Percentiles rank a stretch among this genome's conserved stretches.
These are phyloP conservation scores for Xenus cinereus DNA, from an alignment of 2,113 vertebrate genomes.

Conservation along the genomic window DNA sequence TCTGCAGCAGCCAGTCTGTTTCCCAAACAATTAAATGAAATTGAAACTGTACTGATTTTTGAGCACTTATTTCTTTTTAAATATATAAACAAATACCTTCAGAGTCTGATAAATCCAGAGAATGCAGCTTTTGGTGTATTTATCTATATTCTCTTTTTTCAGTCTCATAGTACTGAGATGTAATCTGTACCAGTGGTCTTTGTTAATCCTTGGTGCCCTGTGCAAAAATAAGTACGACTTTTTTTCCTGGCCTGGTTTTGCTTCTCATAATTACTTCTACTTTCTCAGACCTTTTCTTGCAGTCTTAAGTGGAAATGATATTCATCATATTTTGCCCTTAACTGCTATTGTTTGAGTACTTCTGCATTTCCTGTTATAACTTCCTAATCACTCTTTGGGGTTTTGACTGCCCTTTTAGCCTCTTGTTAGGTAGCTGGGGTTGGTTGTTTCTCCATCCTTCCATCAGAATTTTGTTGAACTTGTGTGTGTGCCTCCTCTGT, in stretches of 20 bases:
- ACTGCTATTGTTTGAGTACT: neutral
- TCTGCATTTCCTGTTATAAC: conserved; percentile 12
- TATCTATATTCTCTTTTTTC: neutral
- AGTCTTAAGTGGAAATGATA: neutral
- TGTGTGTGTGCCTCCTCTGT: neutral
- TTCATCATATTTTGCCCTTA: neutral
- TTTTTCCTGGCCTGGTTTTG: neutral
- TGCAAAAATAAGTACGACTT: neutral
- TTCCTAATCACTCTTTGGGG: neutral
- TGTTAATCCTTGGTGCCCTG: neutral
- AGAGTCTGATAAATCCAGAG: neutral
- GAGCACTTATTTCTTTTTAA: neutral
- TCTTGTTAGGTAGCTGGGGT: neutral
- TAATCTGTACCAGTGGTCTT: neutral
- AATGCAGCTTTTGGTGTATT: neutral
- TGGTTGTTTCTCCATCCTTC: neutral
- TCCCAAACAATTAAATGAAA: neutral
- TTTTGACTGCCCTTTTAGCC: conserved; percentile 3
- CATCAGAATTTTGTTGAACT: neutral
- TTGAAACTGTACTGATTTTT: neutral
- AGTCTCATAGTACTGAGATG: neutral
- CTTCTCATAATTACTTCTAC: neutral
- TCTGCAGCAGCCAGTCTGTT: neutral
- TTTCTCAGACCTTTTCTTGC: neutral
- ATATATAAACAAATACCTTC: neutral